These are phyloP conservation scores for Turdus rufiventris DNA, from an alignment of 2,113 vertebrate species.

Conservation along the genomic window DNA sequence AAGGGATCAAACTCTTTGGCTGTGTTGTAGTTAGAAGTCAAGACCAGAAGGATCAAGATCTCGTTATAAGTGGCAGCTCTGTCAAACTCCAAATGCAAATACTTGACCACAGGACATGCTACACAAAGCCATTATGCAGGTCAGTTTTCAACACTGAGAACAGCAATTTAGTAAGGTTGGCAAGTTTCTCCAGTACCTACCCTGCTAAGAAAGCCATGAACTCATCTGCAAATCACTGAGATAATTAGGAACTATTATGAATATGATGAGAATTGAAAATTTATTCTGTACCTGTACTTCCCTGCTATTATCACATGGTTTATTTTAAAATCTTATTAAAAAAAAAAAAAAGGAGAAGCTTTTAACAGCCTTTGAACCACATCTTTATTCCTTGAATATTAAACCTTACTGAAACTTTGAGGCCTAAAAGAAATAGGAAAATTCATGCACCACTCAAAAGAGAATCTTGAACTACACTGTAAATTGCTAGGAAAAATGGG, in stretches of 20 bases:
- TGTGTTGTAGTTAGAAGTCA: not conserved
- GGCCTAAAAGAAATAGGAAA: not conserved
- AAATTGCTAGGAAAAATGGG: not conserved
- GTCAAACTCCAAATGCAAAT: not conserved
- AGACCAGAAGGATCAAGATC: not conserved
- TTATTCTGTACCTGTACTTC: not conserved
- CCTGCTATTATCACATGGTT: not conserved
- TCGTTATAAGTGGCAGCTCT: not conserved
- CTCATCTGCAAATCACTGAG: not conserved
- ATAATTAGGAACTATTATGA: not conserved
- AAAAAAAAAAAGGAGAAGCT: not conserved
- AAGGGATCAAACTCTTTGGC: not conserved
- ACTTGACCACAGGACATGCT: not conserved
- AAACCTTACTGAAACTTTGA: not conserved
- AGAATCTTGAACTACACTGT: not conserved
- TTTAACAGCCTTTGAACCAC: not conserved
- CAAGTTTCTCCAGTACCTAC: not conserved
- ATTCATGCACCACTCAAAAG: not conserved
- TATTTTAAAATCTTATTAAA: not conserved
- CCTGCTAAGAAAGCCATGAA: not conserved
- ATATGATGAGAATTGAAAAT: not conserved
- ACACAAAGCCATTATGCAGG: not conserved
- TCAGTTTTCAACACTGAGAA: not conserved
- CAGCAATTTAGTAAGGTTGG: not conserved
- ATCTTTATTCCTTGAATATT: not conserved